These are phyloP conservation scores for Benthosema pterotum DNA, from an alignment of 2,797 vertebrate genomes.

Conservation along the genomic window DNA sequence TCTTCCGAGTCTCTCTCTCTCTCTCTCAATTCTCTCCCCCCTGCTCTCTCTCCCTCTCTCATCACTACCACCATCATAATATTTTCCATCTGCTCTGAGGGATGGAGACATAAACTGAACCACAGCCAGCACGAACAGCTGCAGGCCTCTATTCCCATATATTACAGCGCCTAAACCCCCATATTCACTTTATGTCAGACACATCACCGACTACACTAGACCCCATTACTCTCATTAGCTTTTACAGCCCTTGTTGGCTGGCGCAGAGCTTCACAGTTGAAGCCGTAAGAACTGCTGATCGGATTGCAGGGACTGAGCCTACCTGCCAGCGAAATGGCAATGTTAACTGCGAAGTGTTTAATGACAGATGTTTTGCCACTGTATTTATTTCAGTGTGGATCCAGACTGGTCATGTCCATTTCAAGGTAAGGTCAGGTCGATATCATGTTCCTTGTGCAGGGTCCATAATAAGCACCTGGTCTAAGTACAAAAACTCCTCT, in stretches of 20 bases:
- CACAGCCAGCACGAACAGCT: slow-evolving; percentile 69
- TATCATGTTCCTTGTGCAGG: slow-evolving; percentile 30
- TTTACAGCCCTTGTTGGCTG: slow-evolving; percentile 72
- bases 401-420: slow-evolving; percentile 28
- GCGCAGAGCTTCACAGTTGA: slow-evolving; percentile 56
- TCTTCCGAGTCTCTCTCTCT: neutral
- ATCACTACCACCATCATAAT: slow-evolving; percentile 72
- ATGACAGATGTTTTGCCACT: slow-evolving; percentile 13
- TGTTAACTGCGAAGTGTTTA: slow-evolving; percentile 12
- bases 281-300: slow-evolving; percentile 33
- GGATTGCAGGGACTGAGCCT: slow-evolving; percentile 30
- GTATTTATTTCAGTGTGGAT: slow-evolving; percentile 12
- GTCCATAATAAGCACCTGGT: no score
- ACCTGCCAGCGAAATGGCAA: slow-evolving; percentile 36
- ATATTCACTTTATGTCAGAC: slow-evolving; percentile 69
- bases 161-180: slow-evolving; percentile 62
- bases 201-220: slow-evolving; percentile 64
- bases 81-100: slow-evolving; percentile 74
- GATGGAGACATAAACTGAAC: slow-evolving; percentile 69
- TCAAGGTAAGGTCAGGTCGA: slow-evolving; percentile 30
- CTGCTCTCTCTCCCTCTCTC: slow-evolving; percentile 38
- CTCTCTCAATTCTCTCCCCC: slow-evolving; percentile 7
- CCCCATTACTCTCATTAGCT: slow-evolving; percentile 75
- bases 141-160: slow-evolving; percentile 67
- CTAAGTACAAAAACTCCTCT: no score